Conservation (phyloP, 1,140 invertebrate species). For the Druon quercuslanigerum region DNA sequence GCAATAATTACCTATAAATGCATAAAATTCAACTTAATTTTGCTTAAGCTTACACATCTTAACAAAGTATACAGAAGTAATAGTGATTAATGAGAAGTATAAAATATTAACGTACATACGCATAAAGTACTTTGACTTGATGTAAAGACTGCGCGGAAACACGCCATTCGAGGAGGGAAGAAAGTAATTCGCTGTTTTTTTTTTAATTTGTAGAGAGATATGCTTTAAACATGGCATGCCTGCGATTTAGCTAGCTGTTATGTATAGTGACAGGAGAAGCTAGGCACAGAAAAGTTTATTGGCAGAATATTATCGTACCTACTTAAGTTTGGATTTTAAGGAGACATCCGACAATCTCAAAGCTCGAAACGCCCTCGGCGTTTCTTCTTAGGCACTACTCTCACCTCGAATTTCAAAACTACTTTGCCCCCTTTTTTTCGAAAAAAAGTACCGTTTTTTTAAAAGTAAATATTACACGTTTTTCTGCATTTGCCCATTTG, state of each 20-base stretch:
- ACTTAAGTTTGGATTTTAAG: constrained; percentile 52
- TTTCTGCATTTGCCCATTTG: neutral
- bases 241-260: constrained; percentile 75
- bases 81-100: constrained; percentile 18
- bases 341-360: constrained; percentile 20
- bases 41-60: constrained; percentile 18
- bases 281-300: constrained; percentile 74
- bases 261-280: constrained; percentile 77
- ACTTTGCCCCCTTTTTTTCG: neutral
- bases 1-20: constrained; percentile 45
- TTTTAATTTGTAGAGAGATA: constrained; percentile 44
- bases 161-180: neutral
- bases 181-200: constrained; percentile 32
- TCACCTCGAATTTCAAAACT: constrained; percentile 1
- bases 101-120: constrained; percentile 16
- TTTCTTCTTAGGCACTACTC: constrained; percentile 7
- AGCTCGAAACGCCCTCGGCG: neutral
- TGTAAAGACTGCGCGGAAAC: neutral
- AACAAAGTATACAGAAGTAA: constrained; percentile 20
- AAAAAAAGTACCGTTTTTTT: neutral
- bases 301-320: constrained; percentile 66
- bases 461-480: neutral
- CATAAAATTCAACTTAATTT: constrained; percentile 23
- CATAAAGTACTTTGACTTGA: neutral
- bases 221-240: constrained; percentile 64